A percentile compares a stretch with the other conserved stretches of the same genome.
phyloP scores from a whole-genome alignment of 2,797 vertebrate genomes.

The Gymnoscopelus microlampas region DNA sequence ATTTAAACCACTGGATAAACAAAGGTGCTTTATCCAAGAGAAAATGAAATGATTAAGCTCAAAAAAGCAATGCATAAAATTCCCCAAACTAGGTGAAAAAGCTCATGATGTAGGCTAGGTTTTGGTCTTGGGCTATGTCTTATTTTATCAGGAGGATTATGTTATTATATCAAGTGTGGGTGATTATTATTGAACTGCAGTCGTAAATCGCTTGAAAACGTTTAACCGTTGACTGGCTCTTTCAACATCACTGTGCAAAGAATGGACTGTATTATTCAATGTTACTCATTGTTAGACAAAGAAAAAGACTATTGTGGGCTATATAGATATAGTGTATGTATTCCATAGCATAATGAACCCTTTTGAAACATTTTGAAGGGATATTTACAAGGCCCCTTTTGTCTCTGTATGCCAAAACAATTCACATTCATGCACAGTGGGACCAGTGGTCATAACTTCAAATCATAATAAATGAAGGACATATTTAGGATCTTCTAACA shows the following conservation, averaged over 20 bases:
- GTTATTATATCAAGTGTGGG: slow-evolving; percentile 42
- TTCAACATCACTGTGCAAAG: not conserved
- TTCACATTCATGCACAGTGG: slow-evolving; percentile 6
- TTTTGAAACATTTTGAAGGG: not conserved
- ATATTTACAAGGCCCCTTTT: not conserved
- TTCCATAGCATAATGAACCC: not conserved
- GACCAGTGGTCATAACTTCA: slow-evolving; percentile 23
- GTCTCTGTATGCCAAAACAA: not conserved
- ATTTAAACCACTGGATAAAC: no score
- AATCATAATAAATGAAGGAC: slow-evolving; percentile 37
- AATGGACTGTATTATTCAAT: slow-evolving; percentile 2
- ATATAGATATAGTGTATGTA: not conserved
- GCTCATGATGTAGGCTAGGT: not conserved
- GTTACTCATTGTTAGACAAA: slow-evolving; percentile 1
- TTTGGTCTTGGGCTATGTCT: slow-evolving; percentile 2
- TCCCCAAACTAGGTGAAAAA: no score
- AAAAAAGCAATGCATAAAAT: no score
- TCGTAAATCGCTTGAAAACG: slow-evolving; percentile 15
- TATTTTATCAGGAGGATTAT: slow-evolving; percentile 38
- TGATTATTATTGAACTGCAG: slow-evolving; percentile 10
- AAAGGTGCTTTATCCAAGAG: no score
- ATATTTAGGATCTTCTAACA: slow-evolving; percentile 22
- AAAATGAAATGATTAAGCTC: no score
- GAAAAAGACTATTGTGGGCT: slow-evolving; percentile 1
- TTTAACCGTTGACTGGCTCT: slow-evolving; percentile 7